phyloP scores from a whole-genome alignment of 2,888 invertebrate species.

The Drosophila paramelanica region DNA sequence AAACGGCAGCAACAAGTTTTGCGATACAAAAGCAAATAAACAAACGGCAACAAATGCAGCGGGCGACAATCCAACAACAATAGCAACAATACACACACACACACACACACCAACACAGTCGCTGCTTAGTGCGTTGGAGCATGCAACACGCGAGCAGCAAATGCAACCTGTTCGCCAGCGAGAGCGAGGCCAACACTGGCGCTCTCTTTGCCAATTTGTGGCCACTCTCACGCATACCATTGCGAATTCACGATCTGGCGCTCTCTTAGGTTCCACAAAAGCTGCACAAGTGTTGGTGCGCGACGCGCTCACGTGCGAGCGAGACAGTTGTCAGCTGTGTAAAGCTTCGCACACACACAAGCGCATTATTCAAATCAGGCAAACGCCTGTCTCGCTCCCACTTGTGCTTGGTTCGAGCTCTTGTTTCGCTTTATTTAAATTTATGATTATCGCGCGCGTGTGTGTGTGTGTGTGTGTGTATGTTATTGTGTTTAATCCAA shows the following conservation, averaged over 20 bases:
- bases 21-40: conserved; percentile 71
- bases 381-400: conserved; percentile 42
- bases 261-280: conserved; percentile 77
- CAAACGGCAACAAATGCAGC: conserved; percentile 68
- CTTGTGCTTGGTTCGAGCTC: conserved; percentile 11
- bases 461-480: conserved; percentile 17
- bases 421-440: conserved; percentile 71
- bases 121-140: conserved; percentile 38
- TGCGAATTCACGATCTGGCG: conserved; percentile 16
- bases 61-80: conserved; percentile 30
- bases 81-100: conserved; percentile 20
- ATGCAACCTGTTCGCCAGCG: conserved; percentile 53
- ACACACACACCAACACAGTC: conserved; percentile 15
- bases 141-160: conserved; percentile 60
- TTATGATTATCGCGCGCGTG: conserved; percentile 64
- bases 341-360: conserved; percentile 30
- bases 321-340: conserved; percentile 50
- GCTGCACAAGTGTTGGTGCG: conserved; percentile 40
- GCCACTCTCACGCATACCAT: conserved; percentile 14
- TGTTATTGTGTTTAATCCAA: conserved; percentile 65
- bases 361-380: conserved; percentile 67
- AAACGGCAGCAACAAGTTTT: conserved; percentile 64
- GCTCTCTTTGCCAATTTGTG: conserved; percentile 43
- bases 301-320: conserved; percentile 39
- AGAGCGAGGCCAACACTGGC: conserved; percentile 21